phyloP scores from a whole-genome alignment of 2,797 vertebrate genomes.

The Neostethus bicornis region DNA sequence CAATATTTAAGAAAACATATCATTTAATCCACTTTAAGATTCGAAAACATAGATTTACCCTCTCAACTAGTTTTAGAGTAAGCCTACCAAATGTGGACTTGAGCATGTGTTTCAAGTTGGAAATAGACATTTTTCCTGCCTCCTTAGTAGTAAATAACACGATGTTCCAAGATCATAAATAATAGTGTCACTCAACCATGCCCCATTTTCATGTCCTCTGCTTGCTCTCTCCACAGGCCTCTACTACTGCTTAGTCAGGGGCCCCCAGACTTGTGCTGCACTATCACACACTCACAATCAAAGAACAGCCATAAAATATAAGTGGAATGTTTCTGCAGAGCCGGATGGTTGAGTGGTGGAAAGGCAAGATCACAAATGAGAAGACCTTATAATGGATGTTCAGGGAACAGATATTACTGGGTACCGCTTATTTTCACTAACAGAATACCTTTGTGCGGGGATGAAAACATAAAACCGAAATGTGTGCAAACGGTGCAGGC shows the following conservation, averaged over 20 bases:
- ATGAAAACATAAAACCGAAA: constrained; percentile 51
- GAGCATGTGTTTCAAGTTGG: constrained; percentile 67
- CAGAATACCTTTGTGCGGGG: constrained; percentile 55
- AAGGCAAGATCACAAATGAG: constrained; percentile 66
- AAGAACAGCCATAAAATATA: constrained; percentile 57
- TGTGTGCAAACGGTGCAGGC: constrained; percentile 17
- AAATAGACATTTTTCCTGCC: constrained; percentile 67
- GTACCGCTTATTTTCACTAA: constrained; percentile 49
- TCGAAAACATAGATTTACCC: constrained; percentile 58
- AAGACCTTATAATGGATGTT: constrained; percentile 58
- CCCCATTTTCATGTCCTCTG: constrained; percentile 76
- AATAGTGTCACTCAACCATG: constrained; percentile 75
- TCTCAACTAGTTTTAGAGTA: constrained; percentile 51
- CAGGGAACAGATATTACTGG: constrained; percentile 63
- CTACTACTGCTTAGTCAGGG: constrained; percentile 49
- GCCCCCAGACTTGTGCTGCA: constrained; percentile 55
- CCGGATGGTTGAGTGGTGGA: constrained; percentile 57
- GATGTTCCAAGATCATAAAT: constrained; percentile 67
- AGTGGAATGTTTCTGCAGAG: constrained; percentile 64
- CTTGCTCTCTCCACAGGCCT: constrained; percentile 73
- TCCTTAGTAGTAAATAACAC: constrained; percentile 71
- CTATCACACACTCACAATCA: constrained; percentile 70
- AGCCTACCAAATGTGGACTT: constrained; percentile 52
- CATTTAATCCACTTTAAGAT: constrained; percentile 41
- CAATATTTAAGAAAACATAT: constrained; percentile 38